phyloP scores from a whole-genome alignment of 2,888 invertebrate genomes.

The Amorpha juglandis region DNA sequence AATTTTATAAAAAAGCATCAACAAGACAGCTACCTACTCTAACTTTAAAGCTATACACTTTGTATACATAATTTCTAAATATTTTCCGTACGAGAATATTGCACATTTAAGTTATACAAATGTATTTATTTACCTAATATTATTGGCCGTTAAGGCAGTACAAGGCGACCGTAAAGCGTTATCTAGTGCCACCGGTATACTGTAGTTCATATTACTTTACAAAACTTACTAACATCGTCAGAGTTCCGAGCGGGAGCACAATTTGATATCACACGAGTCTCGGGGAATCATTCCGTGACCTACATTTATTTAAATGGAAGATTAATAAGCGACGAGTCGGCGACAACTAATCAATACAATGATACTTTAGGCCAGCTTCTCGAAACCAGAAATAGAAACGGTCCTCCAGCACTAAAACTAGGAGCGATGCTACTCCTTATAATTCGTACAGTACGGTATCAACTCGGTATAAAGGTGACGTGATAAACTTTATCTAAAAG shows the following conservation, averaged over 20 bases:
- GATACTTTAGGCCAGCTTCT: not conserved
- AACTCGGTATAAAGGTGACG: slow-evolving; percentile 9
- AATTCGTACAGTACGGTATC: slow-evolving; percentile 22
- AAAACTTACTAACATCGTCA: slow-evolving; percentile 36
- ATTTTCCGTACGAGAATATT: slow-evolving; percentile 80
- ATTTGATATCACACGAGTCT: slow-evolving; percentile 45
- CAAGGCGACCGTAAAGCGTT: slow-evolving; percentile 69
- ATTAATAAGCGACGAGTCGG: slow-evolving; percentile 36
- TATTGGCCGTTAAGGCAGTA: slow-evolving; percentile 67
- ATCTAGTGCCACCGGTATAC: slow-evolving; percentile 52
- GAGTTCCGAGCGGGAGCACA: slow-evolving; percentile 40
- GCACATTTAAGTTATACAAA: slow-evolving; percentile 72
- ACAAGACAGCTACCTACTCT: slow-evolving; percentile 83
- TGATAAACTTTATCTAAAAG: slow-evolving; percentile 17
- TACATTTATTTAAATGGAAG: slow-evolving; percentile 44
- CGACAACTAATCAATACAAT: slow-evolving; percentile 27
- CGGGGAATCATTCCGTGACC: slow-evolving; percentile 33
- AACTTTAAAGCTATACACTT: slow-evolving; percentile 81
- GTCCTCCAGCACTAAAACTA: slow-evolving; percentile 20
- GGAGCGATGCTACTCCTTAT: slow-evolving; percentile 21
- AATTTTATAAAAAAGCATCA: slow-evolving; percentile 83
- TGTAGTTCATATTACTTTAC: slow-evolving; percentile 39
- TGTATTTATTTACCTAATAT: slow-evolving; percentile 52
- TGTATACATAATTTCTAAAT: slow-evolving; percentile 82
- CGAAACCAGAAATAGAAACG: not conserved